Conservation (phyloP, 2,888 invertebrate species). For the Stenichneumon culpator region DNA sequence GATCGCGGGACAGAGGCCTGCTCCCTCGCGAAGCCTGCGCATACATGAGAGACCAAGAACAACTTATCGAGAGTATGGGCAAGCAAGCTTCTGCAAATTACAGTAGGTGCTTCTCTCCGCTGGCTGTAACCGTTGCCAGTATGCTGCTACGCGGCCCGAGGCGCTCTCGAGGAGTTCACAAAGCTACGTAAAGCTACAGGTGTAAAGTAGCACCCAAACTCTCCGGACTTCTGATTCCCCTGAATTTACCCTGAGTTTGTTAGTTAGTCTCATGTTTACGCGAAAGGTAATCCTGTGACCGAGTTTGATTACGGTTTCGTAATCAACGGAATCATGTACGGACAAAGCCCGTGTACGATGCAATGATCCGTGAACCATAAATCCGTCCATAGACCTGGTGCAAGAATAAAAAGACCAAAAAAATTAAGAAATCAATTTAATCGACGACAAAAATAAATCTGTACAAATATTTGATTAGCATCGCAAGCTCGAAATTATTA, state of each 20-base stretch:
- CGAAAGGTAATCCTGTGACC: neutral
- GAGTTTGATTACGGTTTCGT: neutral
- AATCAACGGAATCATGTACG: neutral
- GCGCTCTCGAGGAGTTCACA: constrained; percentile 17
- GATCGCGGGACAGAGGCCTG: constrained; percentile 29
- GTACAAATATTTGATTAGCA: neutral
- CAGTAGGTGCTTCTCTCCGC: constrained; percentile 30
- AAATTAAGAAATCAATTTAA: neutral
- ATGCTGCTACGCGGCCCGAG: neutral
- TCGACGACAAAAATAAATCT: neutral
- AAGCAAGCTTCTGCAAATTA: constrained; percentile 40
- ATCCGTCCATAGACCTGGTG: neutral
- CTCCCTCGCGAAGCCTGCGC: constrained; percentile 5
- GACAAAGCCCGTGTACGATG: no score
- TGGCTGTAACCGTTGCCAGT: neutral
- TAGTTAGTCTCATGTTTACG: neutral
- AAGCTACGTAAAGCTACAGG: constrained; percentile 15
- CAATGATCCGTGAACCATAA: neutral
- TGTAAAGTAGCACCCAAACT: constrained; percentile 19
- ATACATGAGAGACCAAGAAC: constrained; percentile 8
- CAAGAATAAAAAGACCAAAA: no score
- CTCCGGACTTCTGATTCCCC: neutral
- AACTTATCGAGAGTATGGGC: constrained; percentile 34
- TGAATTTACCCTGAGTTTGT: neutral
- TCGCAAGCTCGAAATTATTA: neutral